Percentiles rank a stretch among this genome's conserved stretches.
Evolutionary conservation across 2,888 invertebrate species (phyloP).

Genomic region (Didymodactylos carnosus): DNA sequence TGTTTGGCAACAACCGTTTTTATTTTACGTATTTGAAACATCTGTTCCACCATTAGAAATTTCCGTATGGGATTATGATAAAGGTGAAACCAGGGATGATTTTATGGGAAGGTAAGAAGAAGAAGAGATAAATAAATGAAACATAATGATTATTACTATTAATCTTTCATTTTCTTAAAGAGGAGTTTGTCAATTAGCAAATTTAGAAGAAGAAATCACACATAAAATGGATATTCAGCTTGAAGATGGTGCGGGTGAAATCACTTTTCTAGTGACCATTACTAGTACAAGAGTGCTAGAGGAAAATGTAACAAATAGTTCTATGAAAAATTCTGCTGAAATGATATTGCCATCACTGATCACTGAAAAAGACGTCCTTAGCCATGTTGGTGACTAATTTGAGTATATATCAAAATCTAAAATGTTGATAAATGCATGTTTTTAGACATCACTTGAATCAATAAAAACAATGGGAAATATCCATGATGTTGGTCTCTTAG

Average conservation of each 20-base stretch:
- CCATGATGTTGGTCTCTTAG: conserved; percentile 72
- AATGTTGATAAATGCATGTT: no score
- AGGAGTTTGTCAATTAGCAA: conserved; percentile 43
- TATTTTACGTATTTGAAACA: conserved; percentile 80
- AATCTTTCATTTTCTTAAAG: neutral
- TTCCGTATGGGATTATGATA: conserved; percentile 69
- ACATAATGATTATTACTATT: neutral
- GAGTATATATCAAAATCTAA: no score
- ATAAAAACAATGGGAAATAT: neutral
- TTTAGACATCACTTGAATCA: neutral
- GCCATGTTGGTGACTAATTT: no score
- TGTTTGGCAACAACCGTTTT: conserved; percentile 87
- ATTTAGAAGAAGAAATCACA: conserved; percentile 66
- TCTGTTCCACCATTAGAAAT: conserved; percentile 74
- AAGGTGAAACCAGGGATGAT: conserved; percentile 55
- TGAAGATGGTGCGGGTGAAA: conserved; percentile 61
- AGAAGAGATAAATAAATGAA: neutral
- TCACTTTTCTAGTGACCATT: conserved; percentile 72
- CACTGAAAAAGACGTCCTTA: no score
- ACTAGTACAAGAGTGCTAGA: conserved; percentile 50
- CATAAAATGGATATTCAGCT: conserved; percentile 69
- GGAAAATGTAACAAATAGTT: neutral
- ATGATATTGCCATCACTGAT: no score
- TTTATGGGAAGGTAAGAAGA: conserved; percentile 54
- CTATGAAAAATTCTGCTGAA: no score